Evolutionary conservation across 2,113 vertebrate species (phyloP), one percentile per base, ranked within the genome.

Genomic region (Callipepla californica): DNA sequence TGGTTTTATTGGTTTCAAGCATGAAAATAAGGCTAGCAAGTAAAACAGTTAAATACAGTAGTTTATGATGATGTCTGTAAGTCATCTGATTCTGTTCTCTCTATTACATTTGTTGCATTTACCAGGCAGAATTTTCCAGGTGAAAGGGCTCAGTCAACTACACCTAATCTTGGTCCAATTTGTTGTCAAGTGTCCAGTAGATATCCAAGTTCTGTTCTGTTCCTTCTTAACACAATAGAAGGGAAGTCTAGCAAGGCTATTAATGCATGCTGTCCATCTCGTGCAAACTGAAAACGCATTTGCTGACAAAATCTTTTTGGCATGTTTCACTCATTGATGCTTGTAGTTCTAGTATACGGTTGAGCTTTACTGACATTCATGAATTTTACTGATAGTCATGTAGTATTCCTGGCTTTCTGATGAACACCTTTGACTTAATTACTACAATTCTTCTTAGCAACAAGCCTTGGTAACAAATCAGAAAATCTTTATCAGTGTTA

Each of bases 201-300:
- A 53, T 6, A 44, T 5, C 0, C 6, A 79, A 19, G 15, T 57
- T 89, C 23, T 55, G 9, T 10, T 78, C 13, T 28, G 3, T 44
- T 69, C 5, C 55, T 14, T 87, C 55, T 62, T 42, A 74, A 17
- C 6, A 17, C 0, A 0, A 21, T 18, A 53, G 44, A 44, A 4
- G 17, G 66, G 2, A 40, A 74, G 34, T 59, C 10, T 47, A 87
- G 10, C 18, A 42, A 53, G 6, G 6, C 15, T 40, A 23, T 16
- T 67, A 14, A 45, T 63, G 58, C 8, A 72, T 53, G 7, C 19
- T 36, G 17, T 53, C 4, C 53, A 18, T 85, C 20, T 48, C 51
- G 13, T 17, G n/a, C 19, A 50, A 93, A 78, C 17, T 1, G 12
- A 53, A 63, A 79, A 61, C 6, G 23, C 45, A 12, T 59, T 63